phyloP scores from a whole-genome alignment of 2,888 invertebrate genomes.

The Physocephala rufipes region DNA sequence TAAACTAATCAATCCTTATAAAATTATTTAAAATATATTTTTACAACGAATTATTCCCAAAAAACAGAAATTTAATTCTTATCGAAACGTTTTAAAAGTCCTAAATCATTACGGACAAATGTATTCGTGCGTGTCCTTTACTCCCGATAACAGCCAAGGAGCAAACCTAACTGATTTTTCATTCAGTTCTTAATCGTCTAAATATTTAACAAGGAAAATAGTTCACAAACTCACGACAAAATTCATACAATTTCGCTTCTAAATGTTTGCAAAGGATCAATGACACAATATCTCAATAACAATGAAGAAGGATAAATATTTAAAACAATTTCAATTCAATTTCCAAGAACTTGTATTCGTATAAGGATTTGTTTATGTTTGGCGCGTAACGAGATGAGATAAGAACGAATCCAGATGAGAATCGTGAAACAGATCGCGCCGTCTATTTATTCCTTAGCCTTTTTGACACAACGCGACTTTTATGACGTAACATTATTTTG shows the following conservation, averaged over 20 bases:
- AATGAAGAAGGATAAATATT: not conserved
- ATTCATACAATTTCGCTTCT: not conserved
- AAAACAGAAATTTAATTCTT: too few relatives aligned
- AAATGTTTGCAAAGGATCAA: conserved; percentile 21
- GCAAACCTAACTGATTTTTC: too few relatives aligned
- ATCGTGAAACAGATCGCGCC: not conserved
- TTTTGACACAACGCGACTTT: conserved; percentile 1
- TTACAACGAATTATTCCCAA: too few relatives aligned
- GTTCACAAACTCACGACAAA: conserved; percentile 6
- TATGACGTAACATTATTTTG: conserved; percentile 18
- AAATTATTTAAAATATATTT: too few relatives aligned
- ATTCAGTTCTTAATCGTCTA: too few relatives aligned
- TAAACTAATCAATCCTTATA: too few relatives aligned
- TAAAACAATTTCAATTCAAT: not conserved
- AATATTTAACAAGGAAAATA: not conserved
- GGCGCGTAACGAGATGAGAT: not conserved
- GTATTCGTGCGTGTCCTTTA: too few relatives aligned
- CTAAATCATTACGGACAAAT: too few relatives aligned
- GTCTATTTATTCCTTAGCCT: not conserved
- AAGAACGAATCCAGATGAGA: too few relatives aligned
- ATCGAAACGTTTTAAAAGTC: too few relatives aligned
- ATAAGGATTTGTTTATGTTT: too few relatives aligned
- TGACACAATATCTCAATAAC: not conserved
- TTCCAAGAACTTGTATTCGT: not conserved
- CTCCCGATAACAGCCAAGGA: too few relatives aligned